Evolutionary conservation across 2,113 vertebrate species (phyloP), one percentile per base, ranked within the genome.

Genomic region (Ploceus nigricollis): DNA sequence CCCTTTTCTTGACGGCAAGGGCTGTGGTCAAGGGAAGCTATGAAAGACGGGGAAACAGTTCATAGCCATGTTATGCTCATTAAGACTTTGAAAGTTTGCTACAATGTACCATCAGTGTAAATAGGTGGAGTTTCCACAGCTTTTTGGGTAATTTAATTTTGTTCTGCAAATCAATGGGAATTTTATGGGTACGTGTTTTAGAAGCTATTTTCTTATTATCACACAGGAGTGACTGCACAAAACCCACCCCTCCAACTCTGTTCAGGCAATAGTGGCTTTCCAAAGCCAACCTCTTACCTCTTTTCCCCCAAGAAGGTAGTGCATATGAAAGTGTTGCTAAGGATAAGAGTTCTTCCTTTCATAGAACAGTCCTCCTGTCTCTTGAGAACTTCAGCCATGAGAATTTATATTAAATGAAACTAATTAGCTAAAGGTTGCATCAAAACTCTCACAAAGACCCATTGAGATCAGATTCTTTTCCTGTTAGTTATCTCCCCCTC

Each of bases 391-490:
- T 89, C 77, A 93, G 70, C 89, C 95, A 84, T 84, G 96, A 96
- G 95, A 94, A 94, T 97, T 93, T 91, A 76, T 95, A 95, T 95
- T 95, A 97, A 94, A 96, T 93, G 95, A 96, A 97, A 96, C 95
- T 97, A 97, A 97, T 97, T 97, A 97, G 95, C 93, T 95, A 94
- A 96, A 96, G 94, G 94, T 96, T 96, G 96, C 96, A 97, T 95
- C 96, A 95, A 95, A 97, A 95, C 96, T 95, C 95, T 94, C 77
- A 89, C 60, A 75, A 94, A 91, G 95, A 93, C 94, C 94, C 81
- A 64, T 83, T 95, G 95, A 97, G 96, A 97, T 58, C 95, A 93
- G 80, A 94, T 78, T 96, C 87, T 51, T 97, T 97, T 96, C 86
- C 91, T 97, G 91, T 72, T 95, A 93, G 90, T 92, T 97, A 95